Conservation (phyloP, 2,888 invertebrate genomes). For the Galeopsomyia nigrocyanea region DNA sequence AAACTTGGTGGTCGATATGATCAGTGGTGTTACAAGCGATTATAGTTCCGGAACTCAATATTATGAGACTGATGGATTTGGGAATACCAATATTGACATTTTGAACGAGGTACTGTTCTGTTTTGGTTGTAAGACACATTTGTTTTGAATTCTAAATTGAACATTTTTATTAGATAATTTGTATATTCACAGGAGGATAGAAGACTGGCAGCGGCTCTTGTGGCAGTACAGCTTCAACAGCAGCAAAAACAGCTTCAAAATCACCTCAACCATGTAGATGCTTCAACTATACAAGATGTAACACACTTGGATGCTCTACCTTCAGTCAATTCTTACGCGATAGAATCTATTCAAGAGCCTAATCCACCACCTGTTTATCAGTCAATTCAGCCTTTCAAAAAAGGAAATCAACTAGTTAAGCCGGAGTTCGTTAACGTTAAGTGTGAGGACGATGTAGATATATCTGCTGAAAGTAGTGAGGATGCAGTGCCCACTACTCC, state of each 20-base stretch:
- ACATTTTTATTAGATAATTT: slow-evolving; percentile 5
- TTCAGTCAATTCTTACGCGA: slow-evolving; percentile 63
- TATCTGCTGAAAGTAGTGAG: slow-evolving; percentile 69
- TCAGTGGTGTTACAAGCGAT: slow-evolving; percentile 63
- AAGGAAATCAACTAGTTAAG: slow-evolving; percentile 60
- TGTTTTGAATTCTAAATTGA: slow-evolving; percentile 1
- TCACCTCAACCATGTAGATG: slow-evolving; percentile 60
- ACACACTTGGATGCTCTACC: slow-evolving; percentile 60
- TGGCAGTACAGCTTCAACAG: slow-evolving; percentile 75
- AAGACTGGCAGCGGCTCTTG: slow-evolving; percentile 74
- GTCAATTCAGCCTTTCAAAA: slow-evolving; percentile 60
- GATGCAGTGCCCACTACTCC: slow-evolving; percentile 63
- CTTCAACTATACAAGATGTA: slow-evolving; percentile 61
- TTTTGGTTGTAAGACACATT: neutral
- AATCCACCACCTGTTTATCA: slow-evolving; percentile 61
- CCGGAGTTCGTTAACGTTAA: slow-evolving; percentile 66
- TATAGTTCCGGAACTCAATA: slow-evolving; percentile 62
- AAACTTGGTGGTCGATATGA: slow-evolving; percentile 68
- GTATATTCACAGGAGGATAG: slow-evolving; percentile 71
- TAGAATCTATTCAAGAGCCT: slow-evolving; percentile 62
- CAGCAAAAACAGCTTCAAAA: slow-evolving; percentile 73
- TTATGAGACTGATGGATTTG: slow-evolving; percentile 59
- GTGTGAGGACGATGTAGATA: slow-evolving; percentile 67
- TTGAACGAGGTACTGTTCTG: slow-evolving; percentile 55
- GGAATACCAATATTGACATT: too few relatives aligned